Conservation (phyloP, 2,888 invertebrate genomes). For the Zonitis immaculata region DNA sequence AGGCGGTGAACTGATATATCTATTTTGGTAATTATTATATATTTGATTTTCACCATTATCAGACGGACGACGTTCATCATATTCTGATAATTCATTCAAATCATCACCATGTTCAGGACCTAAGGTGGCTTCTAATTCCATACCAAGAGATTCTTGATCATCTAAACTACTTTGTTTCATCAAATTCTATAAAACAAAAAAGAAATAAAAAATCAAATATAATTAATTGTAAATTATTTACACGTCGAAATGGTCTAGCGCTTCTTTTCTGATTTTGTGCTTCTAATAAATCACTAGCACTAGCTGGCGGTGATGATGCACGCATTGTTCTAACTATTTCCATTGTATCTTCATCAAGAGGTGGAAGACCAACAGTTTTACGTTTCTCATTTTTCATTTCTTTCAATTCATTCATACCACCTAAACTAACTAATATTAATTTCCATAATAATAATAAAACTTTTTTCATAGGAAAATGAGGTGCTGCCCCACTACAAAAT, state of each 20-base stretch:
- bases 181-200: constrained; percentile 56
- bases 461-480: constrained; percentile 99
- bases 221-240: constrained; percentile 32
- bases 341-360: constrained; percentile 86
- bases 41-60: constrained; percentile 42
- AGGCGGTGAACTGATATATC: constrained; percentile 33
- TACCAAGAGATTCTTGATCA: constrained; percentile 68
- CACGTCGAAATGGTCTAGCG: constrained; percentile 65
- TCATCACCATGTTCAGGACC: constrained; percentile 57
- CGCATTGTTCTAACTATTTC: constrained; percentile 92
- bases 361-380: constrained; percentile 66
- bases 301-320: constrained; percentile 91
- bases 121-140: constrained; percentile 65
- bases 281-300: constrained; percentile 83
- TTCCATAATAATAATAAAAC: constrained; percentile 95
- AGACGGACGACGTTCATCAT: constrained; percentile 53
- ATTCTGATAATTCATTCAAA: constrained; percentile 50
- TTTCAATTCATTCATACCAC: constrained; percentile 82
- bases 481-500: constrained; percentile 92
- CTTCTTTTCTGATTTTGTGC: constrained; percentile 76
- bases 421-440: constrained; percentile 83
- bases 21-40: constrained; percentile 39
- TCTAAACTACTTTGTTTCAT: constrained; percentile 91
- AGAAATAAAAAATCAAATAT: not conserved
- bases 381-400: constrained; percentile 68